A percentile compares a stretch with the other conserved stretches of the same genome.
phyloP scores from a whole-genome alignment of 2,113 vertebrate species.

The Cyprinodon tularosa region DNA sequence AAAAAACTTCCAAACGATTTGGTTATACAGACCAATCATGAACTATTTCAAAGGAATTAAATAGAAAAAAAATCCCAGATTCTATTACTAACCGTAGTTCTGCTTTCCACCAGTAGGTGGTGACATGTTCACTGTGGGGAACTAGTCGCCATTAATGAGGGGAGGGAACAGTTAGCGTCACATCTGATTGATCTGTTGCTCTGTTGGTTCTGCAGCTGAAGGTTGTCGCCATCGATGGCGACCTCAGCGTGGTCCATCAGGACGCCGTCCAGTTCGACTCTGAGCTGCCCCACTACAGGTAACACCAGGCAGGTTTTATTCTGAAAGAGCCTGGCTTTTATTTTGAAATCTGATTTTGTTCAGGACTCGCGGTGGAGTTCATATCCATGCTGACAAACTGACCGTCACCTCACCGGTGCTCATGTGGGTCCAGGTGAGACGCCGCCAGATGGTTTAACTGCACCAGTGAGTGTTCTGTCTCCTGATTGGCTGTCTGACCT shows the following conservation, averaged over 20 bases:
- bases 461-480: neutral
- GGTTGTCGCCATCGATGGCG: slow-evolving; percentile 85
- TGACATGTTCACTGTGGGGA: no score
- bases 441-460: neutral
- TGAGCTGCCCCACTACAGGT: slow-evolving; percentile 91
- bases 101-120: no score
- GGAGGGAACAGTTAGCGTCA: neutral
- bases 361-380: slow-evolving; percentile 91
- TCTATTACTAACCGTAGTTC: no score
- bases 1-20: no score
- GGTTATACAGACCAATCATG: no score
- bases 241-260: slow-evolving; percentile 85
- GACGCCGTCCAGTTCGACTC: slow-evolving; percentile 89
- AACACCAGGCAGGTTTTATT: neutral
- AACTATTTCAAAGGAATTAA: no score
- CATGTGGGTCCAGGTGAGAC: slow-evolving; percentile 94
- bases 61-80: no score
- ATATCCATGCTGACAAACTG: slow-evolving; percentile 84
- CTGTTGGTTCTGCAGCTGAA: slow-evolving; percentile 82
- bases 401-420: slow-evolving; percentile 93
- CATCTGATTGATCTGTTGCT: neutral
- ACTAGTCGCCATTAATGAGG: neutral
- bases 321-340: slow-evolving; percentile 5
- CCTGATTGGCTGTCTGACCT: slow-evolving; percentile 9
- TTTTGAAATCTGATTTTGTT: neutral